Base-by-base conservation (phyloP, 1,140 invertebrate species). In the Batillaria attramentaria region DNA sequence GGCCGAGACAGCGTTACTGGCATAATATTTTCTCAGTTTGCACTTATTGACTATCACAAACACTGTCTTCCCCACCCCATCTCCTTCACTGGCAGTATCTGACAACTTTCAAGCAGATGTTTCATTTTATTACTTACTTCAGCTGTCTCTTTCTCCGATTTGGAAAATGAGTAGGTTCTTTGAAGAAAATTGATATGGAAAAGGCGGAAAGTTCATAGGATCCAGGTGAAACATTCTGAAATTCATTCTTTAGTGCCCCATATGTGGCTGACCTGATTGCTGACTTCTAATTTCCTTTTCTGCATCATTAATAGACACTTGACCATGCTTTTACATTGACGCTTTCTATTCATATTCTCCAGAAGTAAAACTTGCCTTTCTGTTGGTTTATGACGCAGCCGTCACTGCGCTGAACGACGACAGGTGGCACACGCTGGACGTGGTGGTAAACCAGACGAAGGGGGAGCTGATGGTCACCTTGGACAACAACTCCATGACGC, bases 371-470 rank as follows among this genome's bases (percentile, higher is more conserved):
- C 35, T 62, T 33, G 35, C 28, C 28, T 31, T 16, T 6, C 28
- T 62, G 60, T 20, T 62, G 16, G 35, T 62, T 33, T 31, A 31
- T 62, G n/a, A 10, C 37, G n/a, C 66, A 33, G 42, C 72, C 77
- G 77, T 79, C 41, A 81, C 91, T n/a, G 91, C 95, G 20, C 91
- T 98, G 35, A 97, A 97, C 90, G 93, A 95, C 85, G 96, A 97
- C 88, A 94, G 95, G 86, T 97, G 96, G 96, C 96, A 98, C 90
- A 94, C 93, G 86, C 95, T 97, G 35, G 94, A 94, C 57, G 94
- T 96, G n/a, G 92, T 93, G 78, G 96, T 97, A 81, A 95, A 97
- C 89, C 95, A 97, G 0, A 94, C 95, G 86, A 93, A 94, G 28
- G 95, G 95, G 42, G 93, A 94, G 89, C 92, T 97, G 65, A 95